Evolutionary conservation across 2,797 vertebrate genomes (phyloP).

Genomic region (Protonibea diacanthus): DNA sequence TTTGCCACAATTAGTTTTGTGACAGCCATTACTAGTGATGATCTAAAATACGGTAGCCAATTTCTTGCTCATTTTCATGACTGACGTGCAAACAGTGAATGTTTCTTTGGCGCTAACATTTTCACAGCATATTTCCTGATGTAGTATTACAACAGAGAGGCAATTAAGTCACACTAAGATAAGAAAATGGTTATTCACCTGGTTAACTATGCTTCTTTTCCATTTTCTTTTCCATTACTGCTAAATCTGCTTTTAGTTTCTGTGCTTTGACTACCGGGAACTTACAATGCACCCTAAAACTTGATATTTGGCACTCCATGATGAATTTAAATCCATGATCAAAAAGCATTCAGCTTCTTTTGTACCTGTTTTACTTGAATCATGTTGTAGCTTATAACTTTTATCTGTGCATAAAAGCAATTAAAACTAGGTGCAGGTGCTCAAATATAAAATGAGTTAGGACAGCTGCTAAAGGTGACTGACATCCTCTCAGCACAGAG

Average conservation of each 20-base stretch:
- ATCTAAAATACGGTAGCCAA: background rate
- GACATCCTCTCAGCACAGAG: constrained; percentile 43
- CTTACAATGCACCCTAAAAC: too few species aligned
- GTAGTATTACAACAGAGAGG: background rate
- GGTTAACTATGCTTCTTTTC: background rate
- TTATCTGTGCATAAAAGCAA: too few species aligned
- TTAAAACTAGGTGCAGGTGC: constrained; percentile 16
- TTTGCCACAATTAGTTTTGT: background rate
- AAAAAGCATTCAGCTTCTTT: too few species aligned
- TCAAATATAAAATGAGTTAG: constrained; percentile 51
- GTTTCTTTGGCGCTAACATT: background rate
- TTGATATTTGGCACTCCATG: too few species aligned
- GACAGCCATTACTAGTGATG: background rate
- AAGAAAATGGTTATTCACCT: background rate
- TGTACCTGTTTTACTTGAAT: too few species aligned
- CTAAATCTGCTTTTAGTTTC: background rate
- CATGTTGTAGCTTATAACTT: too few species aligned
- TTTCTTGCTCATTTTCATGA: background rate
- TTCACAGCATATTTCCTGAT: background rate
- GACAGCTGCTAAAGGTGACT: constrained; percentile 54
- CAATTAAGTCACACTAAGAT: background rate
- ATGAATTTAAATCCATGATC: too few species aligned
- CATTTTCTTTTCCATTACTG: background rate
- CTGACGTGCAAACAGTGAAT: background rate
- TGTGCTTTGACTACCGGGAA: too few species aligned